Percentiles rank a stretch among this genome's conserved stretches.
phyloP scores from a whole-genome alignment of 2,797 vertebrate species.

The Clamator glandarius region DNA sequence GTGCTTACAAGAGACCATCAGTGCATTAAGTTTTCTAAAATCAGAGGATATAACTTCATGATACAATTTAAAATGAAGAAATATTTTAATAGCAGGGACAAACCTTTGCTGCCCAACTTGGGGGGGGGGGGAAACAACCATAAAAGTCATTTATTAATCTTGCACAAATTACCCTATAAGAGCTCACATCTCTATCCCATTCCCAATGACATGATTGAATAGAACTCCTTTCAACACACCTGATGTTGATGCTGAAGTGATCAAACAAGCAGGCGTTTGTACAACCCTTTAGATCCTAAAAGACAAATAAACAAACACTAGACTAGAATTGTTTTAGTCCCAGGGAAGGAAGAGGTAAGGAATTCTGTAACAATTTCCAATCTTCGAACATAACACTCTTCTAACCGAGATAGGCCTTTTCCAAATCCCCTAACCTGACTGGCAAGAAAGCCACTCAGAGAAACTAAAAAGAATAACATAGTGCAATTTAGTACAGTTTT shows the following conservation, averaged over 20 bases:
- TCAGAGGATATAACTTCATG: neutral
- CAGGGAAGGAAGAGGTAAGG: slow-evolving; percentile 50
- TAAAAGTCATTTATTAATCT: neutral
- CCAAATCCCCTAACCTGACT: slow-evolving; percentile 4
- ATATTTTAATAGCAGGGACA: neutral
- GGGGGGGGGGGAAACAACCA: neutral
- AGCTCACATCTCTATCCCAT: neutral
- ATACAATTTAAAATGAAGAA: neutral
- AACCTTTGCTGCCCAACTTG: neutral
- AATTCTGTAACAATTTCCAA: neutral
- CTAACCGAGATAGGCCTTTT: neutral
- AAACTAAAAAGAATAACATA: slow-evolving; percentile 59
- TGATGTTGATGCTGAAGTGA: neutral
- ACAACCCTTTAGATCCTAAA: neutral
- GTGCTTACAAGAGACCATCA: neutral
- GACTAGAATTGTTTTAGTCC: slow-evolving; percentile 13
- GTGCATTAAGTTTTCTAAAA: slow-evolving; percentile 34
- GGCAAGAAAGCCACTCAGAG: slow-evolving; percentile 53
- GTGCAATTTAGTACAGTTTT: slow-evolving; percentile 68
- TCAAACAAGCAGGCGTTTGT: slow-evolving; percentile 10
- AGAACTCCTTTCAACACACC: neutral
- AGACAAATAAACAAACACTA: slow-evolving; percentile 8
- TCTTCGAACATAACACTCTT: neutral
- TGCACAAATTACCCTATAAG: neutral
- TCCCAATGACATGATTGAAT: neutral